Percentiles rank a stretch among this genome's conserved stretches.
These are phyloP conservation scores for Pogonomyrmex barbatus DNA, from an alignment of 1,140 invertebrate genomes.

Conservation along the genomic window DNA sequence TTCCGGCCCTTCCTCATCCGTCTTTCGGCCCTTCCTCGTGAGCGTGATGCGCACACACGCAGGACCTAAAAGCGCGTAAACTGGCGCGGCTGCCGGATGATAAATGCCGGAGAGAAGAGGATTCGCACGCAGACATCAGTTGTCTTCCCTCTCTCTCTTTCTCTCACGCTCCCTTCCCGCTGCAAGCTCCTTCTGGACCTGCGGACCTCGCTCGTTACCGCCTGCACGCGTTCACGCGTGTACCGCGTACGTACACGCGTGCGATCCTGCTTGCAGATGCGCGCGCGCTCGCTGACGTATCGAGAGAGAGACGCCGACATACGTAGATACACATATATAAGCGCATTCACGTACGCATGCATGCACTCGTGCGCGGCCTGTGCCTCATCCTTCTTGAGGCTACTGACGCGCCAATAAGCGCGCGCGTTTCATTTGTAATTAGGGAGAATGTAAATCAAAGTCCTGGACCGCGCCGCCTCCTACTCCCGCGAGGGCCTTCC, in stretches of 20 bases:
- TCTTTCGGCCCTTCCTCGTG: conserved; percentile 5
- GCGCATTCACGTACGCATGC: conserved; percentile 9
- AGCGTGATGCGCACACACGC: conserved; percentile 33
- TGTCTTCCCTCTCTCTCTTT: conserved; percentile 7
- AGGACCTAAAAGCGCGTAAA: conserved; percentile 73
- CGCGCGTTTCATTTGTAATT: conserved; percentile 84
- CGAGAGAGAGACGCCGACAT: conserved; percentile 47
- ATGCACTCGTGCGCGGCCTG: conserved; percentile 4
- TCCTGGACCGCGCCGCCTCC: conserved; percentile 67
- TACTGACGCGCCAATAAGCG: conserved; percentile 82
- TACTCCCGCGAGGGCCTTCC: conserved; percentile 45
- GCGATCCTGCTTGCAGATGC: neutral
- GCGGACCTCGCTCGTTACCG: conserved; percentile 71
- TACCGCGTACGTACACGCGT: neutral
- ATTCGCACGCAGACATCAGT: conserved; percentile 63
- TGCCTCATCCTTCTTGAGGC: conserved; percentile 76
- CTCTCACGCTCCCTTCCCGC: neutral
- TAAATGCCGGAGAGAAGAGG: conserved; percentile 70
- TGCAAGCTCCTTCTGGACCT: conserved; percentile 42
- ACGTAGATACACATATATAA: neutral
- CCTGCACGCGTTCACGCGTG: conserved; percentile 42
- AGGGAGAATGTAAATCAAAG: conserved; percentile 84
- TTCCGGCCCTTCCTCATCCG: conserved; percentile 20
- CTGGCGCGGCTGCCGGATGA: conserved; percentile 71
- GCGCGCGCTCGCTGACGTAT: conserved; percentile 35